Conservation (phyloP, 2,888 invertebrate species). For the Eristalis intricaria region DNA sequence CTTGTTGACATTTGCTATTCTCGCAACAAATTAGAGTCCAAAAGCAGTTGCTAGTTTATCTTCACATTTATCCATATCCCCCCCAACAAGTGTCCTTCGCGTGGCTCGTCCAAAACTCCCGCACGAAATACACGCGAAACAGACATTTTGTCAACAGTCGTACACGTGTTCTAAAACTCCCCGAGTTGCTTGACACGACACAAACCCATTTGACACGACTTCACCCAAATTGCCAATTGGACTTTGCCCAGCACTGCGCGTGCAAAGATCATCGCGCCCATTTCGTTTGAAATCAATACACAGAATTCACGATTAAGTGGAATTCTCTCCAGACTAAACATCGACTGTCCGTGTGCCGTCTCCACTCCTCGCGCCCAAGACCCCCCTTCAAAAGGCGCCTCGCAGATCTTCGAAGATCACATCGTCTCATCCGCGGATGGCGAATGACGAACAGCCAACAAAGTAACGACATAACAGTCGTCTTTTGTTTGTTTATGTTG, state of each 20-base stretch:
- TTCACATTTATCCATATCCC: too few species aligned
- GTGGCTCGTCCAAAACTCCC: too few species aligned
- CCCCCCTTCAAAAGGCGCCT: slow-evolving; percentile 27
- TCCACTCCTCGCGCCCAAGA: slow-evolving; percentile 2
- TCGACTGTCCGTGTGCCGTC: not conserved
- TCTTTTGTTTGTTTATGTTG: slow-evolving; percentile 18
- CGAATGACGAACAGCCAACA: not conserved
- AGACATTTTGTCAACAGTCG: too few species aligned
- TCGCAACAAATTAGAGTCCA: too few species aligned
- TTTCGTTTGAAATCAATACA: not conserved
- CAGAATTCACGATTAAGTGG: not conserved
- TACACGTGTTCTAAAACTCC: too few species aligned
- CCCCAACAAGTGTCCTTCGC: too few species aligned
- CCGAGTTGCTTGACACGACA: not conserved
- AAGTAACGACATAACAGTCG: not conserved
- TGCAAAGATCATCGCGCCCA: not conserved
- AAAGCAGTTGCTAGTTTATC: too few species aligned
- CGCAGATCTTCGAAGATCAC: slow-evolving; percentile 10
- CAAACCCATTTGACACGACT: not conserved
- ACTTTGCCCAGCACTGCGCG: not conserved
- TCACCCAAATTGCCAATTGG: not conserved
- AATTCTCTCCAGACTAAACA: slow-evolving; percentile 29
- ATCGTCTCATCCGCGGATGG: not conserved
- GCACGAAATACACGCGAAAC: too few species aligned
- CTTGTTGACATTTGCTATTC: too few species aligned